Conservation (phyloP, 2,888 invertebrate species). For the Metacarcinus magister region DNA sequence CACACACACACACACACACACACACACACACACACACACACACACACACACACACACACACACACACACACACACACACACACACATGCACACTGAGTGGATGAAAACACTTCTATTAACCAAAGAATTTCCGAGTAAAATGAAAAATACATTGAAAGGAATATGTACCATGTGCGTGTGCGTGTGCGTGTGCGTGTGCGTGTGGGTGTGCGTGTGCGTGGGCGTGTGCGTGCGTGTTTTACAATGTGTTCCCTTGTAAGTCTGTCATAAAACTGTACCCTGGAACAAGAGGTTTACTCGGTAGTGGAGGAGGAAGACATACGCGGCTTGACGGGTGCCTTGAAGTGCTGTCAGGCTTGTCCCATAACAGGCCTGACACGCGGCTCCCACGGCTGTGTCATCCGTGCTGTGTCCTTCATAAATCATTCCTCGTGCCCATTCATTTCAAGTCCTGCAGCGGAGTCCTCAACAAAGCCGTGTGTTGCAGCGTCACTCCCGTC, state of each 20-base stretch:
- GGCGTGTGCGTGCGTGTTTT: background rate
- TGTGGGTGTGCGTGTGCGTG: conserved; percentile 51
- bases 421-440: background rate
- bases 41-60: conserved; percentile 32
- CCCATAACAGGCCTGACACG: background rate
- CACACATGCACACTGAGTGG: too few relatives aligned
- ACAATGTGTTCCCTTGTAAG: background rate
- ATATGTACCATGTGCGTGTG: background rate
- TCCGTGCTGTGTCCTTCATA: background rate
- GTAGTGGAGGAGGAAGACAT: background rate
- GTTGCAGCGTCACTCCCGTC: background rate
- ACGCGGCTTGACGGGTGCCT: background rate
- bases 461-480: background rate
- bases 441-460: conserved; percentile 26
- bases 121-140: too few relatives aligned
- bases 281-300: background rate
- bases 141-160: too few relatives aligned
- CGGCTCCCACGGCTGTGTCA: conserved; percentile 26
- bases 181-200: conserved; percentile 56
- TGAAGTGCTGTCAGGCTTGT: background rate
- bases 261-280: background rate
- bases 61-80: background rate
- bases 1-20: conserved; percentile 45
- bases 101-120: too few relatives aligned
- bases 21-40: conserved; percentile 36